A percentile compares a stretch with the other conserved stretches of the same genome.
Conservation (phyloP, 1,140 invertebrate species). For the Eubasilissa regina region DNA sequence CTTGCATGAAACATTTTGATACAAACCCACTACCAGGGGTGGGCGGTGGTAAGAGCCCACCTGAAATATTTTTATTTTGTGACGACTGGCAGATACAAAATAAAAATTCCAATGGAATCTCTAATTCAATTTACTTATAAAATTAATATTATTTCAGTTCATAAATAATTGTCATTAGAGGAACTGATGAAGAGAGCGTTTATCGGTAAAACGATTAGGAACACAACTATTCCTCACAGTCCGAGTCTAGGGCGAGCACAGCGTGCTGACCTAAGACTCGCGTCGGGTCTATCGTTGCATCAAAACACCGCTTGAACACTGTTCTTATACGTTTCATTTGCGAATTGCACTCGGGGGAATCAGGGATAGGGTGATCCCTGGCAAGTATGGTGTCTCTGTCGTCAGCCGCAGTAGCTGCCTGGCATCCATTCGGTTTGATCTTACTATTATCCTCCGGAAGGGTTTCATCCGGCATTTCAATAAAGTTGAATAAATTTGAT, state of each 20-base stretch:
- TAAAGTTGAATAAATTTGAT: constrained; percentile 69
- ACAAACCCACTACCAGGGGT: too few relatives aligned
- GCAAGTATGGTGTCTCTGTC: too few relatives aligned
- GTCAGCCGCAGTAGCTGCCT: too few relatives aligned
- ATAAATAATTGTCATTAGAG: neutral
- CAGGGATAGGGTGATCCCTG: constrained; percentile 62
- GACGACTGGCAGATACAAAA: neutral
- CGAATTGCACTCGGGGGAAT: constrained; percentile 68
- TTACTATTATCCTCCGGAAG: neutral
- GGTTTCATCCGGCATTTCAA: constrained; percentile 64
- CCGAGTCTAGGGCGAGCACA: constrained; percentile 76
- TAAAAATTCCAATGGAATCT: neutral
- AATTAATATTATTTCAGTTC: neutral
- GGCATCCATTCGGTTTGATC: neutral
- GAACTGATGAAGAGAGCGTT: neutral
- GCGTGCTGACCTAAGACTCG: constrained; percentile 61
- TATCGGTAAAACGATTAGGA: neutral
- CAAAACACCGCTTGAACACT: constrained; percentile 79
- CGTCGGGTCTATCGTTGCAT: constrained; percentile 76
- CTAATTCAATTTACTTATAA: neutral
- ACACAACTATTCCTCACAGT: constrained; percentile 66
- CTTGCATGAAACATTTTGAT: too few relatives aligned
- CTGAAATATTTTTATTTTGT: too few relatives aligned
- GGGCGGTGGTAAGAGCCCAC: too few relatives aligned
- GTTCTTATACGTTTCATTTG: constrained; percentile 68